Evolutionary conservation across 2,888 invertebrate genomes (phyloP), one percentile per base, ranked within the genome.

Genomic region (Tillus elongatus): DNA sequence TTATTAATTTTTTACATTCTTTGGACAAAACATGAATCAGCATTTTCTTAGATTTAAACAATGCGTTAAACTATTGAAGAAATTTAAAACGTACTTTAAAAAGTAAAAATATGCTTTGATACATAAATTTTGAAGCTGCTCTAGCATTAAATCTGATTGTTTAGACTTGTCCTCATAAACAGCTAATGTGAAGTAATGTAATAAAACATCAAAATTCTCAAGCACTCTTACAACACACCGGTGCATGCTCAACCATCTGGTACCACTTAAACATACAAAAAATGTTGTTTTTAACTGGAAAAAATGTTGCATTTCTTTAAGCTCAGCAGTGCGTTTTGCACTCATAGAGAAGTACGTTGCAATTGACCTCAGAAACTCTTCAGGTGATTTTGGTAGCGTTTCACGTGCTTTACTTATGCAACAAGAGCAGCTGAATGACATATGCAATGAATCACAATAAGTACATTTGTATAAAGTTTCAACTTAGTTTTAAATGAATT

Each of bases 161-260:
- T 30, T 30, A 10, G 13, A 30, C 8, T 35, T 35, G 4, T 35
- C 35, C 15, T 35, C 35, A n/a, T 15, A 13, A 4, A 13, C 10
- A 10, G 10, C 32, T n/a, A 37, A 9, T 13, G 30, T 32, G 24
- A 37, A 37, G 24, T 37, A 33, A 11, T 33, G 4, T 10, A 10
- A 13, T n/a, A 37, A 13, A 13, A 37, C 13, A 8, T 24, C n/a
- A 19, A 31, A 37, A 14, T 33, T 33, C n/a, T 37, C 28, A 6
- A 33, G 14, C 2, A 37, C 14, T 24, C 37, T 3, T 10, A 19
- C n/a, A 19, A 37, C 27, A 13, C 15, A 30, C 16, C 26, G 33
- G 13, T 37, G 33, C 32, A 32, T 33, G 10, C 33, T 24, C 6
- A 33, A 19, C n/a, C n/a, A n/a, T n/a, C n/a, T n/a, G n/a, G n/a